These are phyloP conservation scores for Eurytoma adleriae DNA, from an alignment of 2,888 invertebrate species.

Conservation along the genomic window DNA sequence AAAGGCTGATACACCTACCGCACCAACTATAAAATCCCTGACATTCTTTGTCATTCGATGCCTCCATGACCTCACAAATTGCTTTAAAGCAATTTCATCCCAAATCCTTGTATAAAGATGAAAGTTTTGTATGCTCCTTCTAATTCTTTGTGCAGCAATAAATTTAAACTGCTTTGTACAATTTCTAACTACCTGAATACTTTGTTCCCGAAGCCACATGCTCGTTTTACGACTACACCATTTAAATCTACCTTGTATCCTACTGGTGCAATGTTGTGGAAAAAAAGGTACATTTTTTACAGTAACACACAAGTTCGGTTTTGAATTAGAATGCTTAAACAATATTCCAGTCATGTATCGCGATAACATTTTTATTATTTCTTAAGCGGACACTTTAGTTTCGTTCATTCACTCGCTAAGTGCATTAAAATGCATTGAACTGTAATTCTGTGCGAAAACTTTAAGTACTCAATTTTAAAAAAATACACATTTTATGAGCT, in stretches of 20 bases:
- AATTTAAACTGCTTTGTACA: conserved; percentile 71
- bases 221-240: conserved; percentile 63
- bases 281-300: conserved; percentile 32
- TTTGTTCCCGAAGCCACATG: conserved; percentile 67
- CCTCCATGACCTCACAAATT: conserved; percentile 77
- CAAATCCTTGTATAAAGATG: conserved; percentile 81
- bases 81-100: conserved; percentile 80
- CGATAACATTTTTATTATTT: conserved; percentile 53
- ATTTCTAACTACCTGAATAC: conserved; percentile 64
- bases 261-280: conserved; percentile 35
- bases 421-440: too few species aligned
- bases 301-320: conserved; percentile 18
- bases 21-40: conserved; percentile 79
- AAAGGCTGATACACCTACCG: conserved; percentile 78
- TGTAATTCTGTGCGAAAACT: too few species aligned
- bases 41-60: conserved; percentile 76
- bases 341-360: conserved; percentile 60
- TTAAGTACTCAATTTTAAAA: too few species aligned
- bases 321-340: conserved; percentile 54
- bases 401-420: not conserved
- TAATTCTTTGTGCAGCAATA: conserved; percentile 79
- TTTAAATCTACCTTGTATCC: conserved; percentile 61
- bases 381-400: not conserved
- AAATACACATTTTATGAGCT: too few species aligned
- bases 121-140: conserved; percentile 82